phyloP scores from a whole-genome alignment of 2,888 invertebrate genomes.

The Cephus rjabovi region DNA sequence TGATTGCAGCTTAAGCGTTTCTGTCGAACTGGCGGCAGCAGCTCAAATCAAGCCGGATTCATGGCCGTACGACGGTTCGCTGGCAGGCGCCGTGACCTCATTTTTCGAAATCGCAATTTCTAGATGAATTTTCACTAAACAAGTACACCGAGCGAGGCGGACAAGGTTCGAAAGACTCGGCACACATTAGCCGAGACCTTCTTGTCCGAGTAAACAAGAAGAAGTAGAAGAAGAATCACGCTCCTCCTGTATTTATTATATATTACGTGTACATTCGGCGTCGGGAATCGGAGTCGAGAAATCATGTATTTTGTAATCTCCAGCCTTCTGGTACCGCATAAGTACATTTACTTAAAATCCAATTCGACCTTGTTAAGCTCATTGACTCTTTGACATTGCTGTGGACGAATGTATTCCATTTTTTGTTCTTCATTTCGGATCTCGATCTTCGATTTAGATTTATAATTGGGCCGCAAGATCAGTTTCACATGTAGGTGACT shows the following conservation, averaged over 20 bases:
- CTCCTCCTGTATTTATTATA: constrained; percentile 62
- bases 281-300: constrained; percentile 46
- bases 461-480: background rate
- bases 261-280: constrained; percentile 61
- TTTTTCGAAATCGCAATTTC: constrained; percentile 59
- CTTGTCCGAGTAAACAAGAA: constrained; percentile 16
- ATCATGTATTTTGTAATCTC: constrained; percentile 32
- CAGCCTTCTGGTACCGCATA: background rate
- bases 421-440: background rate
- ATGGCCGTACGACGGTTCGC: background rate
- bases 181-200: constrained; percentile 11
- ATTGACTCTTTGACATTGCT: background rate
- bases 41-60: constrained; percentile 32
- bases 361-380: background rate
- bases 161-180: constrained; percentile 27
- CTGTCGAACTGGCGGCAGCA: constrained; percentile 24
- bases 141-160: constrained; percentile 40
- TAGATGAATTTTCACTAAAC: constrained; percentile 63
- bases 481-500: background rate
- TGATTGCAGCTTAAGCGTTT: constrained; percentile 39
- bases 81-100: constrained; percentile 51
- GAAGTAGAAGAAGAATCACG: constrained; percentile 36
- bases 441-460: background rate
- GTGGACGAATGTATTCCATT: background rate
- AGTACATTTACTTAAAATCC: background rate